Base-by-base conservation (phyloP, 2,113 vertebrate species). In the Okapia johnstoni region DNA sequence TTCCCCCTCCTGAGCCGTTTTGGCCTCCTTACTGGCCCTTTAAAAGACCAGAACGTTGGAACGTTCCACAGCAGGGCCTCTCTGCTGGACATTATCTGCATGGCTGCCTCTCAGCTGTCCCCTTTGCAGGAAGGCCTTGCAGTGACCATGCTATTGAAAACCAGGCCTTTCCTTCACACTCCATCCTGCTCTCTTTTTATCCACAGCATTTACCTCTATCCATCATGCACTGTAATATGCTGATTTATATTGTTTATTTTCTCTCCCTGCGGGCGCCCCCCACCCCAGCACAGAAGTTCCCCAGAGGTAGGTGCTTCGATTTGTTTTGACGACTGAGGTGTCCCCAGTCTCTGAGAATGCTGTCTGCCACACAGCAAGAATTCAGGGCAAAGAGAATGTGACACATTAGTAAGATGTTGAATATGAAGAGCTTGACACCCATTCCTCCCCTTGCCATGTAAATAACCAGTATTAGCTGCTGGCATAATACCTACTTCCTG, bases 151-250 rank as follows among this genome's bases (percentile, higher is more conserved):
- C 36, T 92, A 3, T 96, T 90, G 92, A 88, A 57, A 94, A 57
- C 30, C 11, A 23, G 79, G 66, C 52, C 36, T 40, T 48, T 7
- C 43, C 26, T 11, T 17, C 10, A 1, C 0, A 0, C 36, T 30
- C 7, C 15, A 8, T 50, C 58, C 54, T 36, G 36, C 83, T n/a
- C 14, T 55, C 7, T 73, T 73, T 89, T 61, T 58, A 36, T 25
- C 43, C 36, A 21, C 12, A 55, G 85, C 54, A 6, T 36, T 80
- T 23, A 3, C 5, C 28, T 85, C 50, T 15, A 5, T 28, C 79
- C 54, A 43, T 2, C 21, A 15, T 30, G 11, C 36, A 60, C 8
- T 14, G 12, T 21, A 16, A 36, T 16, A 50, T 36, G 15, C 60
- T n/a, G 36, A 28, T 33, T 73, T 43, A 4, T 50, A 33, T 57